A percentile compares a stretch with the other conserved stretches of the same genome.
Conservation (phyloP, 2,888 invertebrate species). For the Pachydiplax longipennis region DNA sequence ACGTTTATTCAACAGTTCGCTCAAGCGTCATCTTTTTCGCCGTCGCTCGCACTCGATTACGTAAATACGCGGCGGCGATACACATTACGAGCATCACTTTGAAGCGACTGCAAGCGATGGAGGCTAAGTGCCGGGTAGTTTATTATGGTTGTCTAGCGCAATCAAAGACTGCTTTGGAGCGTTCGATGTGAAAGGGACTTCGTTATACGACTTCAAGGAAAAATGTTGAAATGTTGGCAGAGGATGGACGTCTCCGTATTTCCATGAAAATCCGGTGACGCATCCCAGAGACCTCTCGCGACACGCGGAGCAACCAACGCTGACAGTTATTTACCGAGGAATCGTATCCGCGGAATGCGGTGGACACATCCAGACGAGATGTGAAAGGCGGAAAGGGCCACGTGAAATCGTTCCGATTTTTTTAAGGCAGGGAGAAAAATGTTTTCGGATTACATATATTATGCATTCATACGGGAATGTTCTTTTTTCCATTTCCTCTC, state of each 20-base stretch:
- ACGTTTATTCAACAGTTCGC: neutral
- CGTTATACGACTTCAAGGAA: slow-evolving; percentile 22
- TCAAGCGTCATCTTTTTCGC: neutral
- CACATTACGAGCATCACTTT: neutral
- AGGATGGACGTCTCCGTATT: slow-evolving; percentile 18
- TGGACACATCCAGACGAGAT: slow-evolving; percentile 10
- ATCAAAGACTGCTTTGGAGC: slow-evolving; percentile 39
- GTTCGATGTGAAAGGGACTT: slow-evolving; percentile 23
- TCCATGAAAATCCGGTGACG: slow-evolving; percentile 38
- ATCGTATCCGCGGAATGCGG: slow-evolving; percentile 12
- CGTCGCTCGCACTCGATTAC: neutral
- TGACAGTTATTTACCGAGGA: slow-evolving; percentile 37
- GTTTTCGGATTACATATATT: slow-evolving; percentile 26
- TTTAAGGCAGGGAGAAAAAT: neutral
- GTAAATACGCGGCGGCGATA: neutral
- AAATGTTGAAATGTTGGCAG: slow-evolving; percentile 43
- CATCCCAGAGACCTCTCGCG: neutral
- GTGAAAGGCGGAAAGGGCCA: neutral
- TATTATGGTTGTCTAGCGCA: slow-evolving; percentile 15
- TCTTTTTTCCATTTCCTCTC: neutral
- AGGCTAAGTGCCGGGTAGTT: slow-evolving; percentile 19
- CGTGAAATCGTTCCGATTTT: neutral
- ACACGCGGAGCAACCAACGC: neutral
- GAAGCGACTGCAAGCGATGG: neutral
- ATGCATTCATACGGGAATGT: slow-evolving; percentile 4